phyloP scores from a whole-genome alignment of 2,113 vertebrate genomes.

The Chrysochloris asiatica region DNA sequence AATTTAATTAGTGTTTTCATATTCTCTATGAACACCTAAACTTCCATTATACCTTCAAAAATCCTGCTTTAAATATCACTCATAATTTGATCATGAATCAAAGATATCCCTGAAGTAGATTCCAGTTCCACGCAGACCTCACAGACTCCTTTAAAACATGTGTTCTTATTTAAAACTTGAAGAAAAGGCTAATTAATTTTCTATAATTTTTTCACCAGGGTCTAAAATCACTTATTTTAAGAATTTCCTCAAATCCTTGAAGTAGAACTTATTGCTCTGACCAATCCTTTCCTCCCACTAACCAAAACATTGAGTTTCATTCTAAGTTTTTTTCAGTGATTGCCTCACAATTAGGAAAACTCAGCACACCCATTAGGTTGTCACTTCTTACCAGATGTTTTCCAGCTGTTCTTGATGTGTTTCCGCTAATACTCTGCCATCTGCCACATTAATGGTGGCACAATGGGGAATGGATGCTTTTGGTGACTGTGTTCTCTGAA shows the following conservation, averaged over 20 bases:
- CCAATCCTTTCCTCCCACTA: slow-evolving; percentile 19
- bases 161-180: slow-evolving; percentile 45
- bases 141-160: slow-evolving; percentile 13
- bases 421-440: slow-evolving; percentile 70
- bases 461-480: slow-evolving; percentile 46
- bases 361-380: slow-evolving; percentile 57
- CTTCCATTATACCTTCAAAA: background rate
- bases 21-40: background rate
- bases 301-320: slow-evolving; percentile 55
- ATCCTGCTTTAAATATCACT: slow-evolving; percentile 36
- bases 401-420: slow-evolving; percentile 70
- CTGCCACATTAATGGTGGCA: slow-evolving; percentile 71
- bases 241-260: slow-evolving; percentile 36
- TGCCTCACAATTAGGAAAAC: slow-evolving; percentile 60
- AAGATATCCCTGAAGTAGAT: slow-evolving; percentile 21
- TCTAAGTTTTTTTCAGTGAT: slow-evolving; percentile 62
- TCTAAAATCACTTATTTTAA: slow-evolving; percentile 44
- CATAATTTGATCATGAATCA: slow-evolving; percentile 39
- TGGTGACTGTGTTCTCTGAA: slow-evolving; percentile 60
- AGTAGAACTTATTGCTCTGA: background rate
- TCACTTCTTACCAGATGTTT: slow-evolving; percentile 74
- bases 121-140: background rate
- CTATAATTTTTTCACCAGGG: background rate
- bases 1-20: slow-evolving; percentile 42
- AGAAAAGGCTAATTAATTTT: slow-evolving; percentile 39